Base-by-base conservation (phyloP, 2,113 vertebrate species). In the Ictidomys tridecemlineatus region DNA sequence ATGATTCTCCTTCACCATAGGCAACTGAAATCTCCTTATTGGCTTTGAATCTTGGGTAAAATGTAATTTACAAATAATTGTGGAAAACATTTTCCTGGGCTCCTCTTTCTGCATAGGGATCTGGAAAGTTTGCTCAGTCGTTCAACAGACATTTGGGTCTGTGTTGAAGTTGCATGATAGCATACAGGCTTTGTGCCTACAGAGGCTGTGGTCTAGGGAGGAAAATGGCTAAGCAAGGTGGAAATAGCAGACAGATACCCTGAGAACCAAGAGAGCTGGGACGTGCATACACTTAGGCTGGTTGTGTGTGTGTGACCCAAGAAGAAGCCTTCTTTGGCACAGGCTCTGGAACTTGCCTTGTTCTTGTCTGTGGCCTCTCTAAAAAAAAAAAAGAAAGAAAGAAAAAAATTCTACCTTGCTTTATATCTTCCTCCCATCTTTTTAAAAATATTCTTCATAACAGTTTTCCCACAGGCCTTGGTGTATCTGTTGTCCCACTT, bases 171-270 rank as follows among this genome's bases (percentile, higher is more conserved):
- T 37, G 14, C 28, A 9, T 34, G 8, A 17, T 70, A 34, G 67
- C 58, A 28, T 12, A 11, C 14, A 56, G n/a, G 51, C n/a, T 32
- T 39, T 11, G 0, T 69, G 30, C 32, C 24, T 88, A 24, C 11
- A 4, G 0, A 10, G 34, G 2, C 8, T 14, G 0, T 10, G 16
- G 24, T 22, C 48, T 37, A 11, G 53, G 30, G 2, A 22, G 51
- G 22, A 26, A 37, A 32, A 12, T 51, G 26, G n/a, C 3, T 1
- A 8, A 4, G 34, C 63, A 74, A 61, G 6, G 32, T 61, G 58
- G 28, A 22, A n/a, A 2, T 1, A 6, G 4, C 17, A 17, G 17
- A 85, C 6, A 48, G 56, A 2, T 26, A 12, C 4, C 16, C 56
- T n/a, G 24, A 14, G 28, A 22, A 63, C 8, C 8, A 4, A 3